Evolutionary conservation across 2,797 vertebrate genomes (phyloP).

Genomic region (Neosalanx taihuensis): DNA sequence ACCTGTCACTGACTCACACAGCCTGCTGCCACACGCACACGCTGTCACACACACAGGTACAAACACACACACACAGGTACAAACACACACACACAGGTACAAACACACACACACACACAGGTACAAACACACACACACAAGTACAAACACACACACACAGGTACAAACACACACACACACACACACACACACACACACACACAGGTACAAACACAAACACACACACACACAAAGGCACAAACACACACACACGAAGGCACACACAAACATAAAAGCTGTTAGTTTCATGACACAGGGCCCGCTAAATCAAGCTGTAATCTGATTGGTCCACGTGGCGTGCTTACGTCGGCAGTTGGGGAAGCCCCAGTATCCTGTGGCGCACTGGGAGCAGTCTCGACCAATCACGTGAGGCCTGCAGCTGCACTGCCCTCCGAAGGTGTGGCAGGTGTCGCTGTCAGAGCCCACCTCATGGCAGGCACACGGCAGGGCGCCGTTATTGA

Average conservation of each 20-base stretch:
- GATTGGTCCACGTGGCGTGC: constrained; percentile 47
- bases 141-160: background rate
- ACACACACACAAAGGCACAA: background rate
- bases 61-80: background rate
- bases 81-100: background rate
- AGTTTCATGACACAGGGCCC: background rate
- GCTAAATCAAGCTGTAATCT: background rate
- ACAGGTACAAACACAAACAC: too few relatives aligned
- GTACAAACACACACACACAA: background rate
- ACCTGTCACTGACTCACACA: constrained; percentile 88
- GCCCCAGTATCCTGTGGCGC: constrained; percentile 91
- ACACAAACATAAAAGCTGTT: background rate
- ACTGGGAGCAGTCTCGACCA: constrained; percentile 90
- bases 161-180: background rate
- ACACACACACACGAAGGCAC: background rate
- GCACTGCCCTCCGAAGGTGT: constrained; percentile 88
- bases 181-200: background rate
- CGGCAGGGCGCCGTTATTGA: constrained; percentile 88
- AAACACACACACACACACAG: background rate
- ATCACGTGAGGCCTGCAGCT: constrained; percentile 85
- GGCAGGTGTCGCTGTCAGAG: constrained; percentile 77
- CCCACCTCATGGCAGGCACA: constrained; percentile 89
- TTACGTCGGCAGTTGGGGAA: constrained; percentile 94
- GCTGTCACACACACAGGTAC: background rate
- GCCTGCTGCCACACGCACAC: constrained; percentile 64